phyloP scores from a whole-genome alignment of 2,113 vertebrate genomes.

The Fulmarus glacialis region DNA sequence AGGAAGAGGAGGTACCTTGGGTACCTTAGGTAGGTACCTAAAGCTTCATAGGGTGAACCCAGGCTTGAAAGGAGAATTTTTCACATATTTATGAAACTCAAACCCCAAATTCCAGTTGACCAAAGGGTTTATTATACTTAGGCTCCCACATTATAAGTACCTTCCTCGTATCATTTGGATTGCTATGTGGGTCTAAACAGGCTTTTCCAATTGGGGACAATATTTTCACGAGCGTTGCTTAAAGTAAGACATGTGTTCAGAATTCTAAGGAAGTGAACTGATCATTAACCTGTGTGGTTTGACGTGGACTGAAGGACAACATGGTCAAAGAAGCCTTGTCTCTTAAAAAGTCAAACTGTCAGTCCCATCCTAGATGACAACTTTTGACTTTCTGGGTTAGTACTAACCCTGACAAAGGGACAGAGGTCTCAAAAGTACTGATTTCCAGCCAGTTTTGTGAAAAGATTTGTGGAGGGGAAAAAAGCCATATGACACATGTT shows the following conservation, averaged over 20 bases:
- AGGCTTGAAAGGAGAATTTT: neutral
- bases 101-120: neutral
- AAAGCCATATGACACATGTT: neutral
- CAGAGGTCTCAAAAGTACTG: neutral
- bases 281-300: neutral
- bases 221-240: neutral
- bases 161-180: neutral
- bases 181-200: neutral
- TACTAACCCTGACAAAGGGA: neutral
- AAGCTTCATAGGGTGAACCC: neutral
- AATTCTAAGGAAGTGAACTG: neutral
- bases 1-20: neutral
- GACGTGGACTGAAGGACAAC: neutral
- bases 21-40: neutral
- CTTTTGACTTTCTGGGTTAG: neutral
- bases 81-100: neutral
- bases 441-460: neutral
- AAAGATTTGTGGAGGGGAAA: neutral
- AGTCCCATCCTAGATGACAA: neutral
- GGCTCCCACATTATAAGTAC: neutral
- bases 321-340: neutral
- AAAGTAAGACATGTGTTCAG: neutral
- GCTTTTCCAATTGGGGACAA: neutral
- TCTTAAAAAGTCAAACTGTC: neutral
- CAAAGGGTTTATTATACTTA: neutral